Percentiles rank a stretch among this genome's conserved stretches.
These are phyloP conservation scores for Pristionchus maxplancki DNA, from an alignment of 2,888 invertebrate genomes.

Conservation along the genomic window DNA sequence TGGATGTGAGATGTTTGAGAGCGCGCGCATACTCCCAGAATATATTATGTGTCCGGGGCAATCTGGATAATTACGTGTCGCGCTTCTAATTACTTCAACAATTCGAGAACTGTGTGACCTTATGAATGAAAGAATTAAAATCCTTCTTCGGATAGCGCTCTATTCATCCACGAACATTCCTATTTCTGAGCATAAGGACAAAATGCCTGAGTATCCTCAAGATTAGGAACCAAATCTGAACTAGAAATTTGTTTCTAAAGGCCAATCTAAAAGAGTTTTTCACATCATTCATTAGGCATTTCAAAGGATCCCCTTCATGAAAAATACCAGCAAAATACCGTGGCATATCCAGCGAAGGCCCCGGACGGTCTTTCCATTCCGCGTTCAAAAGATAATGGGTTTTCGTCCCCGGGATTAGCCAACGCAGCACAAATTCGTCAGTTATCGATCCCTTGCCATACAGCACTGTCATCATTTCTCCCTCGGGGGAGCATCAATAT, in stretches of 20 bases:
- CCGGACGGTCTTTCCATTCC: not conserved
- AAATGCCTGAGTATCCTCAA: too few relatives aligned
- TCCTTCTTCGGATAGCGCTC: too few relatives aligned
- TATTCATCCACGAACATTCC: too few relatives aligned
- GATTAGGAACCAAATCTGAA: too few relatives aligned
- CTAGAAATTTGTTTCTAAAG: too few relatives aligned
- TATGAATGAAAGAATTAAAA: too few relatives aligned
- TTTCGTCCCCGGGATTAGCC: not conserved
- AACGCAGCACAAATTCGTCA: not conserved
- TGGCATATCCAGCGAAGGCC: not conserved
- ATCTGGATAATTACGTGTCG: not conserved
- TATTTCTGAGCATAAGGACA: too few relatives aligned
- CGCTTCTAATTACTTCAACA: not conserved
- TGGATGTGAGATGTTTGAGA: not conserved
- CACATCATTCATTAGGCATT: too few relatives aligned
- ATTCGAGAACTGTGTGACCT: not conserved
- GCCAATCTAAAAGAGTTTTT: not conserved
- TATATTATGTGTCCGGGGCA: not conserved
- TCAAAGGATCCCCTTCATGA: not conserved
- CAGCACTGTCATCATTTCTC: not conserved
- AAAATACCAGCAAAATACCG: not conserved
- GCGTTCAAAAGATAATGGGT: not conserved
- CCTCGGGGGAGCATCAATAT: not conserved
- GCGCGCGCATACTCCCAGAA: not conserved
- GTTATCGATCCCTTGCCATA: not conserved